These are phyloP conservation scores for Pristionchus entomophagus DNA, from an alignment of 2,888 invertebrate genomes.

Conservation along the genomic window DNA sequence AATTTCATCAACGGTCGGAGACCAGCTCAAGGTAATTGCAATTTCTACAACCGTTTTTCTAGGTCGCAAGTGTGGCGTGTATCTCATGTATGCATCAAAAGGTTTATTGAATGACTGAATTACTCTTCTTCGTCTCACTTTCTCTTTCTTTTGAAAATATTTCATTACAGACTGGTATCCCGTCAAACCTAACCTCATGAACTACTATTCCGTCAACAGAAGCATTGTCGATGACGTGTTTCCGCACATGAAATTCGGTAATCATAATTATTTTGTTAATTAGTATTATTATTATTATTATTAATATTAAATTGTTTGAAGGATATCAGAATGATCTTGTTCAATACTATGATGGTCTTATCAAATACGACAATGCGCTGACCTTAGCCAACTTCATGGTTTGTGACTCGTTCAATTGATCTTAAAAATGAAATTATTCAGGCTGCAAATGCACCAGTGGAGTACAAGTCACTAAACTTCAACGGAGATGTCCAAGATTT, in stretches of 20 bases:
- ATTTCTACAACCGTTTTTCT: too few species aligned
- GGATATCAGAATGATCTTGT: not conserved
- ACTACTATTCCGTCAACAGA: constrained; percentile 6
- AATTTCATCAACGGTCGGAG: not conserved
- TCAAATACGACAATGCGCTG: not conserved
- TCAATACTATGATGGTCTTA: not conserved
- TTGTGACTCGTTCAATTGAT: not conserved
- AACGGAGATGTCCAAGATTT: too few species aligned
- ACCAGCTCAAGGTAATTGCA: not conserved
- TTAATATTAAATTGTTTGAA: too few species aligned
- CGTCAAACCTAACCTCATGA: not conserved
- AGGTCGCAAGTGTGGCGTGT: too few species aligned
- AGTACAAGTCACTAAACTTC: not conserved
- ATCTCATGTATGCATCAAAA: too few species aligned
- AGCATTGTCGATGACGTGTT: not conserved
- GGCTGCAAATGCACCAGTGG: not conserved
- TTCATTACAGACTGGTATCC: not conserved
- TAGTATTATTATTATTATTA: not conserved
- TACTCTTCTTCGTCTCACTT: too few species aligned
- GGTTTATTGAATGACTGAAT: too few species aligned
- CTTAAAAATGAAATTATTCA: too few species aligned
- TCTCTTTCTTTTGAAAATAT: too few species aligned
- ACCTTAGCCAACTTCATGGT: not conserved
- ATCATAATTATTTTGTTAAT: not conserved
- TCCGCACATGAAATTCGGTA: not conserved